Evolutionary conservation across 2,888 invertebrate genomes (phyloP).

Genomic region (Cryptocephalus primarius): DNA sequence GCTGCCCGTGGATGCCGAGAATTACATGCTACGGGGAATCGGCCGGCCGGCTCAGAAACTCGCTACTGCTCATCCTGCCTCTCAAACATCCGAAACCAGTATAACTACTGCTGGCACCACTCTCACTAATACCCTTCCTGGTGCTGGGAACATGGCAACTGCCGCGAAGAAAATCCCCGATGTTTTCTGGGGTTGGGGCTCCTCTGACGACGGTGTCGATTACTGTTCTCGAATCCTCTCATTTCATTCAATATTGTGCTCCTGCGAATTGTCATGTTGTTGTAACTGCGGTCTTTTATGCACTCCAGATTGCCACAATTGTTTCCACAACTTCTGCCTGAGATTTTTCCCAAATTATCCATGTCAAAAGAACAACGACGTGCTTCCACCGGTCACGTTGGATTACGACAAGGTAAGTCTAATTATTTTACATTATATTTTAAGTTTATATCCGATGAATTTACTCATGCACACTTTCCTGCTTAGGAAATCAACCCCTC

Average conservation of each 20-base stretch:
- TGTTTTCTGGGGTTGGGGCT: constrained; percentile 17
- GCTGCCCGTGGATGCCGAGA: constrained; percentile 39
- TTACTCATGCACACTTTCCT: not conserved
- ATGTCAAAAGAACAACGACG: constrained; percentile 35
- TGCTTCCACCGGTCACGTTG: constrained; percentile 31
- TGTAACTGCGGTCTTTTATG: constrained; percentile 51
- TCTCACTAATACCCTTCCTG: constrained; percentile 11
- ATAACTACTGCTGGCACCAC: constrained; percentile 10
- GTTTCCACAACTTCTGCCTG: constrained; percentile 50
- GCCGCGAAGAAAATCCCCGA: constrained; percentile 11
- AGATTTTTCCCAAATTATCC: constrained; percentile 33
- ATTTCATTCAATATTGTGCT: constrained; percentile 38
- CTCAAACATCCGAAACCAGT: not conserved
- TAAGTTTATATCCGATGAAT: not conserved
- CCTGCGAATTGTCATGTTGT: constrained; percentile 43
- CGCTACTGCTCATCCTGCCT: not conserved
- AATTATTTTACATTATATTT: no score
- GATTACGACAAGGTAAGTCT: constrained; percentile 38
- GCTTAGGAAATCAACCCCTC: no score
- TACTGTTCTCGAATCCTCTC: constrained; percentile 38
- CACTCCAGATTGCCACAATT: constrained; percentile 53
- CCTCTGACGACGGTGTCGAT: constrained; percentile 19
- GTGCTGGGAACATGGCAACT: constrained; percentile 18
- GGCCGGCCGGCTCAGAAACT: constrained; percentile 21
- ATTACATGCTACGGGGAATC: constrained; percentile 42